Conservation (phyloP, 1,140 invertebrate species). For the Trigoniulus corallinus region DNA sequence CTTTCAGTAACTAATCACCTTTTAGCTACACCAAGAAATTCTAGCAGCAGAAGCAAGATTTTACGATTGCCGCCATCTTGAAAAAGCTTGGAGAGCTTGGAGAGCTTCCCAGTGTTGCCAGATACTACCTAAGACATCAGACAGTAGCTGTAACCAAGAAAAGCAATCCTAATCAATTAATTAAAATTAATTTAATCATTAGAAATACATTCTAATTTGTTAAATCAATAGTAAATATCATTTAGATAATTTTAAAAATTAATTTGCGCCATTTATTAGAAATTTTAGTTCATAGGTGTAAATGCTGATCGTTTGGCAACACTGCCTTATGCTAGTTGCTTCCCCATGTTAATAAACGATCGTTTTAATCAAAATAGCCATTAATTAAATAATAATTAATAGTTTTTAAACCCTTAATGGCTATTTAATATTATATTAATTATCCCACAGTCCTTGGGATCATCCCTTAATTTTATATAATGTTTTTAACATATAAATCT, state of each 20-base stretch:
- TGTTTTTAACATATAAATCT: background rate
- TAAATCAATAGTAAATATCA: background rate
- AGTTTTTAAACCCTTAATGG: background rate
- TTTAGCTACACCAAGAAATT: background rate
- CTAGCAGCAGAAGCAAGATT: background rate
- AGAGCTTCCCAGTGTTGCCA: background rate
- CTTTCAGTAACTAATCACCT: background rate
- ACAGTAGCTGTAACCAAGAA: background rate
- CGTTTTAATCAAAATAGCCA: background rate
- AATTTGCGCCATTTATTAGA: background rate
- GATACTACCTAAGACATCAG: background rate
- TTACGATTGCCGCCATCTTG: background rate
- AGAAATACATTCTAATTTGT: background rate
- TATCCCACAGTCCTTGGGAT: background rate
- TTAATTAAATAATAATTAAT: background rate
- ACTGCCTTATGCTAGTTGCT: background rate
- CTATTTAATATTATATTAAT: background rate
- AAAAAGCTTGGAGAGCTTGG: background rate
- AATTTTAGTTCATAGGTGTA: background rate
- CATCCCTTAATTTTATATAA: background rate
- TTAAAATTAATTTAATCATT: background rate
- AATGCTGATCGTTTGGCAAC: background rate
- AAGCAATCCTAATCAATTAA: background rate
- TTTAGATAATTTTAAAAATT: background rate
- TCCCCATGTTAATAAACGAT: background rate